Conservation (phyloP, 2,888 invertebrate species). For the Oscheius onirici region DNA sequence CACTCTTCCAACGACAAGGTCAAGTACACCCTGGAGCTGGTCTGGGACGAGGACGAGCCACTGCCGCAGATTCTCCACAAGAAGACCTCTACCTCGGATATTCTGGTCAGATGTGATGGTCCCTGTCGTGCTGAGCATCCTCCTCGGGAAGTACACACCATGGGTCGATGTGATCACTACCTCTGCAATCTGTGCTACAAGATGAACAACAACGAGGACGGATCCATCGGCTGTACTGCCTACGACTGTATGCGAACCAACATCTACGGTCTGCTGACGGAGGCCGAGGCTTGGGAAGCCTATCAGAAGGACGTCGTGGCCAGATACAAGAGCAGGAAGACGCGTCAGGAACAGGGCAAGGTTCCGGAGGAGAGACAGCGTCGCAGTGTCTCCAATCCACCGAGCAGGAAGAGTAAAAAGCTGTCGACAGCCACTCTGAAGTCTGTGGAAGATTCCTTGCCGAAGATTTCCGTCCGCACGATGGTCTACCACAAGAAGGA, state of each 20-base stretch:
- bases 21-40: not conserved
- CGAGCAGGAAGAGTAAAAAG: not conserved
- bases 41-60: slow-evolving; percentile 17
- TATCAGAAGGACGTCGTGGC: not conserved
- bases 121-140: not conserved
- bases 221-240: slow-evolving; percentile 6
- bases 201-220: slow-evolving; percentile 11
- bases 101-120: slow-evolving; percentile 1
- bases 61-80: not conserved
- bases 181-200: slow-evolving; percentile 22
- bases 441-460: not conserved
- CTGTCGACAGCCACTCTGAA: not conserved
- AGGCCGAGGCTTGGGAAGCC: not conserved
- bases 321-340: not conserved
- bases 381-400: slow-evolving; percentile 1
- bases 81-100: not conserved
- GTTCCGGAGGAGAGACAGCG: not conserved
- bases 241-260: slow-evolving; percentile 1
- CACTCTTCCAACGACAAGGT: not conserved
- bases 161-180: slow-evolving; percentile 25
- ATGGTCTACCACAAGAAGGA: slow-evolving; percentile 10
- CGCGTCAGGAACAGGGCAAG: not conserved
- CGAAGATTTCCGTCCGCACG: not conserved
- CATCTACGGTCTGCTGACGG: not conserved
- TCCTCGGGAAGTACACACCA: slow-evolving; percentile 8